phyloP scores from a whole-genome alignment of 2,113 vertebrate species.

The Dicrurus megarhynchus region DNA sequence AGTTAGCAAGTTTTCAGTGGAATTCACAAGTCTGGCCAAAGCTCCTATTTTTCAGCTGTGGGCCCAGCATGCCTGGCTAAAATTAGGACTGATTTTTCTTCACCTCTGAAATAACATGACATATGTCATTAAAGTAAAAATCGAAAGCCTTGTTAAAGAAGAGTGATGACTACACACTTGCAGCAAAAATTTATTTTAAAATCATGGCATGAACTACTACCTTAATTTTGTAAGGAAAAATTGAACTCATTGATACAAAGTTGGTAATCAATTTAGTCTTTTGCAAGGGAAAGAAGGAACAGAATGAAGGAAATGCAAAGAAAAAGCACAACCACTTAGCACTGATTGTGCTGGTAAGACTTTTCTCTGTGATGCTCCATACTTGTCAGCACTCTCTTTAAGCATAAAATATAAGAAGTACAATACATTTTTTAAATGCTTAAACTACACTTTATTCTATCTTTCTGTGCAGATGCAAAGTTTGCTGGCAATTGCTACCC shows the following conservation, averaged over 20 bases:
- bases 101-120: slow-evolving; percentile 1
- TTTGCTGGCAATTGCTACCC: background rate
- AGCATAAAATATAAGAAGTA: background rate
- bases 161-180: background rate
- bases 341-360: background rate
- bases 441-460: background rate
- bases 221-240: background rate
- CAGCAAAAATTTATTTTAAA: background rate
- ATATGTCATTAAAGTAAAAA: slow-evolving; percentile 12
- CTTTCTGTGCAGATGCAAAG: background rate
- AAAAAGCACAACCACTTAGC: background rate
- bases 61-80: background rate
- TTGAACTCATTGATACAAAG: background rate
- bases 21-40: slow-evolving; percentile 14
- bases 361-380: background rate
- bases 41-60: background rate
- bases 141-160: background rate
- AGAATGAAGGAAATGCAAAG: background rate
- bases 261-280: background rate
- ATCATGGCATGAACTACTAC: background rate
- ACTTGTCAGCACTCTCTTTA: background rate
- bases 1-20: background rate
- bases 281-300: background rate
- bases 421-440: background rate
- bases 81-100: slow-evolving; percentile 33